Base-by-base conservation (phyloP, 1,140 invertebrate species). In the Grapholita molesta region DNA sequence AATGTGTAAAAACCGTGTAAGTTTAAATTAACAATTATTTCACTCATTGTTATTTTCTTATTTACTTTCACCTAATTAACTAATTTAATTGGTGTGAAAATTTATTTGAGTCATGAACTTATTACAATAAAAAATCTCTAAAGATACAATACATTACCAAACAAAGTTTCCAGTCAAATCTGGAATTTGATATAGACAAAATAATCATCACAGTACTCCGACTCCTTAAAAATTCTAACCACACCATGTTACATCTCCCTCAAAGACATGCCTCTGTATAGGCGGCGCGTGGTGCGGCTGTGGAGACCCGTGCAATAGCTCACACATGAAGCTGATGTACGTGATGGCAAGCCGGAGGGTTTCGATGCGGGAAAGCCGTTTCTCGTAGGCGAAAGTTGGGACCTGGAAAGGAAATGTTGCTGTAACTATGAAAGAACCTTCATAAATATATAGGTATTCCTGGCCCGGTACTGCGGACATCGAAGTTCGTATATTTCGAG, bases 381-480 rank as follows among this genome's bases (percentile, higher is more conserved):
- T 99, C 88, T 99, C 99, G 82, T 99, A 99, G 0, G 99, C 99
- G 88, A 99, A 99, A 0, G 99, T 99, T 23, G 99, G 99, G 9
- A 99, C 98, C 94, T 95, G 76, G 18, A 35, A 69, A 69, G 7
- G 64, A 69, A 18, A 25, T 55, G 18, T 24, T 3, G 21, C 32
- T 9, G n/a, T 23, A 24, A 33, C n/a, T n/a, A n/a, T n/a, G n/a
- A n/a, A n/a, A n/a, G n/a, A n/a, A n/a, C n/a, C n/a, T n/a, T n/a
- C n/a, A n/a, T n/a, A n/a, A n/a, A n/a, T n/a, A n/a, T n/a, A n/a
- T n/a, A n/a, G n/a, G n/a, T n/a, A n/a, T n/a, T n/a, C n/a, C n/a
- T n/a, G n/a, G n/a, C n/a, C n/a, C n/a, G n/a, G n/a, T n/a, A n/a
- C n/a, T n/a, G n/a, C n/a, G n/a, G n/a, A n/a, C n/a, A n/a, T n/a